A percentile compares a stretch with the other conserved stretches of the same genome.
Conservation (phyloP, 2,888 invertebrate species). For the Campoplex nolae region DNA sequence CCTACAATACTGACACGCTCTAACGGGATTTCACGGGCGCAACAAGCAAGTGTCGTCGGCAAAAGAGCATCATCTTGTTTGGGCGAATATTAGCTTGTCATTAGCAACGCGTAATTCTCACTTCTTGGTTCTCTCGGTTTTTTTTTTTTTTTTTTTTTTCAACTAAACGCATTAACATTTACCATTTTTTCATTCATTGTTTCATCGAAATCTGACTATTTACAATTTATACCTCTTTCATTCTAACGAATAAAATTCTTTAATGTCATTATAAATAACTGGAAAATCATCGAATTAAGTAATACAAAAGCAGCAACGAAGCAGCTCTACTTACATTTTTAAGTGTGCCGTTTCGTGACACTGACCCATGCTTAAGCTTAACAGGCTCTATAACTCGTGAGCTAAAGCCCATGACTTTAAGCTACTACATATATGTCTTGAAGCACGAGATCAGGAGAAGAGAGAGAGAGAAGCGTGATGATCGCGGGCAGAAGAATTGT, state of each 20-base stretch:
- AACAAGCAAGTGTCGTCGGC: conserved; percentile 51
- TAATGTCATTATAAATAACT: not conserved
- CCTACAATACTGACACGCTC: conserved; percentile 40
- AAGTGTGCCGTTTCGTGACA: conserved; percentile 30
- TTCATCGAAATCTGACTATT: not conserved
- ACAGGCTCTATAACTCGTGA: conserved; percentile 55
- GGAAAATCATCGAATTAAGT: not conserved
- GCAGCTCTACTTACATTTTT: not conserved
- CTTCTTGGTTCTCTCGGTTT: conserved; percentile 4
- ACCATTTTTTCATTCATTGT: not conserved
- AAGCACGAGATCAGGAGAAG: conserved; percentile 40
- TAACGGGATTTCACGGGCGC: conserved; percentile 56
- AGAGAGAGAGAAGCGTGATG: conserved; percentile 59
- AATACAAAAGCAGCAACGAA: not conserved
- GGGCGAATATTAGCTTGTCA: conserved; percentile 55
- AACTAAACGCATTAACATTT: not conserved
- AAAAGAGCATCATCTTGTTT: conserved; percentile 44
- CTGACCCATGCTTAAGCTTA: conserved; percentile 35
- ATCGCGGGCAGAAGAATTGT: conserved; percentile 56
- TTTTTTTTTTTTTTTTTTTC: not conserved
- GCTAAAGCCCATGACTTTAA: conserved; percentile 48
- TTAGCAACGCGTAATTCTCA: conserved; percentile 49
- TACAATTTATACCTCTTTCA: not conserved
- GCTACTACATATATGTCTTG: conserved; percentile 43
- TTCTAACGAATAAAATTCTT: not conserved